Percentiles rank a stretch among this genome's conserved stretches.
These are phyloP conservation scores for Pseudochirops cupreus DNA, from an alignment of 2,797 vertebrate genomes.

Conservation along the genomic window DNA sequence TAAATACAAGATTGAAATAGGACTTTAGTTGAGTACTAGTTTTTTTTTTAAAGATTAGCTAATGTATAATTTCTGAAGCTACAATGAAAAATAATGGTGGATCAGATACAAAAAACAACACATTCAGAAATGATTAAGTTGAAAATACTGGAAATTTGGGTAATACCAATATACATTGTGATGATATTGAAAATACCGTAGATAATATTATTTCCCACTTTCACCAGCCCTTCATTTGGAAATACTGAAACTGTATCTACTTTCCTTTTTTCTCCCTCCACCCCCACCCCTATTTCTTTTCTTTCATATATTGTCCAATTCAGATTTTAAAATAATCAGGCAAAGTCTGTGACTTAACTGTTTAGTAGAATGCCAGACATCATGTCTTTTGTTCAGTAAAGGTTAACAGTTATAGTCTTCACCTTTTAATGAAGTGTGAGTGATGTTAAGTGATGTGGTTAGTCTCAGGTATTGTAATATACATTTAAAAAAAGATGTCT, in stretches of 20 bases:
- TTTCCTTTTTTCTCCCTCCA: background rate
- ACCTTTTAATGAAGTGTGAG: constrained; percentile 19
- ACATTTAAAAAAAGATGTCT: constrained; percentile 48
- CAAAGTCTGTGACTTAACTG: background rate
- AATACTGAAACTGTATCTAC: constrained; percentile 9
- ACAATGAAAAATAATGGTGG: constrained; percentile 27
- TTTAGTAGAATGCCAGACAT: constrained; percentile 44
- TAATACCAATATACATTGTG: constrained; percentile 22
- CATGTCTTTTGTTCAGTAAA: constrained; percentile 35
- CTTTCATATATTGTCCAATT: constrained; percentile 11
- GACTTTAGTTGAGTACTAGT: constrained; percentile 31
- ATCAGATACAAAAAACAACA: constrained; percentile 22
- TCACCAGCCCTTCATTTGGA: constrained; percentile 53
- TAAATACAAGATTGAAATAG: constrained; percentile 43
- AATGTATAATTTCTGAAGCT: constrained; percentile 44
- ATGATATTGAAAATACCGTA: constrained; percentile 33
- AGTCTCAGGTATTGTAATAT: constrained; percentile 19
- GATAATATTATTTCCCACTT: constrained; percentile 36
- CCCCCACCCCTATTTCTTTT: background rate
- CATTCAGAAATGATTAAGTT: constrained; percentile 32
- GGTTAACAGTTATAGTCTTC: background rate
- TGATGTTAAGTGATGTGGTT: constrained; percentile 34
- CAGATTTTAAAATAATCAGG: constrained; percentile 47
- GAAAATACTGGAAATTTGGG: constrained; percentile 46
- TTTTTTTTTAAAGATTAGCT: constrained; percentile 18